Base-by-base conservation (phyloP, 2,797 vertebrate species). In the Sternarchorhynchus goeldii region DNA sequence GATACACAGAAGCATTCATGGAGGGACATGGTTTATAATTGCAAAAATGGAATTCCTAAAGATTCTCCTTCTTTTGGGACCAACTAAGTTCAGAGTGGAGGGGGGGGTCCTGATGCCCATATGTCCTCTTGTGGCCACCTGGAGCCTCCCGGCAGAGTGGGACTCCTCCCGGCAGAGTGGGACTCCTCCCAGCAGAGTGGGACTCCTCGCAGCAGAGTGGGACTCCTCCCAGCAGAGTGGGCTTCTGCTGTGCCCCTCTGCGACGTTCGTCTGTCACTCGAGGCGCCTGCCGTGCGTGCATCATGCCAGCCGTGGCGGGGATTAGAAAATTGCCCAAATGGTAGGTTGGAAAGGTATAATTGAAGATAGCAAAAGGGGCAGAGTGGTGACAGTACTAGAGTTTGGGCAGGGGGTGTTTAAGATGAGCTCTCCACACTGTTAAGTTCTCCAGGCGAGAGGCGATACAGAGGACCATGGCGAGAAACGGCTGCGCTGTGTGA, bases 261-360 rank as follows among this genome's bases (percentile, higher is more conserved):
- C 45, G 45, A 92, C 94, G 94, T 95, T 90, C 95, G 95, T 95
- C 95, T 97, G 95, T 96, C 95, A 95, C 91, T 94, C 94, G 92
- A 91, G 89, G 88, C 92, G 90, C 91, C 90, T 91, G 90, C 94
- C 93, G 92, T 93, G 93, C 94, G 71, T 72, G 76, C 53, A 6
- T 83, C 92, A 92, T 88, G 93, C 91, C 94, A 93, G 94, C 92
- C 94, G 95, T 93, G 91, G 92, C 93, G 92, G 25, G 93, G 96
- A 97, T 94, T 93, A 95, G 95, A 97, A 97, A 98, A 99, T 97
- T 97, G 96, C 94, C 96, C 94, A 97, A 97, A 97, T 97, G 94
- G 94, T 92, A 95, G 94, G 94, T 94, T 96, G 94, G 94, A 97
- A 97, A 97, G 96, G 95, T 98, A 95, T 97, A 99, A 98, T 97